These are phyloP conservation scores for Girardia tigrina DNA, from an alignment of 2,888 invertebrate genomes.

Conservation along the genomic window DNA sequence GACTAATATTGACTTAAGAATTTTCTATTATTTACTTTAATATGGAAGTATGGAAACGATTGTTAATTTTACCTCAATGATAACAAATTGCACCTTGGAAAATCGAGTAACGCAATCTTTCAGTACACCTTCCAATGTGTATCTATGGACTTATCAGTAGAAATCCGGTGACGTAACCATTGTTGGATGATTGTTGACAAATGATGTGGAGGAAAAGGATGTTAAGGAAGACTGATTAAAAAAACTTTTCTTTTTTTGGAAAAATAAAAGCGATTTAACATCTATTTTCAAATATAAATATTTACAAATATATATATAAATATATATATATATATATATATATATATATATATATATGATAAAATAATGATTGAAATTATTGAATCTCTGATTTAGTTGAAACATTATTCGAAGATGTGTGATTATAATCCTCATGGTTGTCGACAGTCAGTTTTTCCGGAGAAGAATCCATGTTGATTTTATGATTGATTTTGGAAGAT, in stretches of 20 bases:
- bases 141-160: neutral
- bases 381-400: neutral
- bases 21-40: too few species aligned
- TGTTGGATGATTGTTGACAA: neutral
- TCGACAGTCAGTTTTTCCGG: conserved; percentile 2
- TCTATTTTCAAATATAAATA: neutral
- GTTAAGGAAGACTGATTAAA: too few species aligned
- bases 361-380: neutral
- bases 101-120: neutral
- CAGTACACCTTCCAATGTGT: neutral
- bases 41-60: too few species aligned
- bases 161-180: neutral
- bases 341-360: neutral
- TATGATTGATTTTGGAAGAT: neutral
- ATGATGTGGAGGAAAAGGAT: too few species aligned
- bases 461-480: neutral
- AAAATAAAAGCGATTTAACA: neutral
- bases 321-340: neutral
- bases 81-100: neutral
- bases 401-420: neutral
- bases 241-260: too few species aligned
- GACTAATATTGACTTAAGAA: too few species aligned
- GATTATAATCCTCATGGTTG: neutral
- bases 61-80: neutral
- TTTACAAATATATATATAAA: neutral